Conservation (phyloP, 1,140 invertebrate species). For the Drosophila virilis region DNA sequence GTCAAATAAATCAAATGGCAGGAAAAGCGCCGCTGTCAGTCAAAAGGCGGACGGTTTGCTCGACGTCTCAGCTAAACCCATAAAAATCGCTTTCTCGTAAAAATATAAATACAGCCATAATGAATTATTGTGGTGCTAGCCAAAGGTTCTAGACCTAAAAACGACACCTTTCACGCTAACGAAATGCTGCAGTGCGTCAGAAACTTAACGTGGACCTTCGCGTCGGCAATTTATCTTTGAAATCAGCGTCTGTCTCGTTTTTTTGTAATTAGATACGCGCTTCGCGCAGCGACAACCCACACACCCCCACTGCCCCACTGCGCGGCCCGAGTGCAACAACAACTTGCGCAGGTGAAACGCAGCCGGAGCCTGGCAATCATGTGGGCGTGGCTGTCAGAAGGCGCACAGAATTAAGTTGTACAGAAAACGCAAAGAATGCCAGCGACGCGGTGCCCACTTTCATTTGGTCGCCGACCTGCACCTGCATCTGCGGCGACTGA, state of each 20-base stretch:
- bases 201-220: constrained; percentile 14
- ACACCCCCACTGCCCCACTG: constrained; percentile 5
- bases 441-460: constrained; percentile 45
- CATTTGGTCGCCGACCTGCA: constrained; percentile 38
- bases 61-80: constrained; percentile 20
- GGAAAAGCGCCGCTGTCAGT: constrained; percentile 66
- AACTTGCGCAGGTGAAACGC: constrained; percentile 42
- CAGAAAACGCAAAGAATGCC: constrained; percentile 41
- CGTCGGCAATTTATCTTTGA: constrained; percentile 80
- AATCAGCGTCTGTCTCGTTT: constrained; percentile 70
- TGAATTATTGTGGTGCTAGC: constrained; percentile 24
- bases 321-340: not conserved
- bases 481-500: constrained; percentile 6
- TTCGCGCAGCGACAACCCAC: constrained; percentile 39
- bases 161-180: constrained; percentile 56
- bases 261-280: constrained; percentile 80
- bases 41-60: constrained; percentile 25
- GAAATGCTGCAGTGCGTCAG: constrained; percentile 39
- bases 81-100: constrained; percentile 74
- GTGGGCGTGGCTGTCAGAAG: constrained; percentile 52
- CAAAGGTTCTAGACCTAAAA: constrained; percentile 58
- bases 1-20: constrained; percentile 64
- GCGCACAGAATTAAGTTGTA: constrained; percentile 64
- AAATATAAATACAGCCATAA: constrained; percentile 39
- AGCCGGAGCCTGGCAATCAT: constrained; percentile 38